A percentile compares a stretch with the other conserved stretches of the same genome.
Evolutionary conservation across 2,888 invertebrate genomes (phyloP).

Genomic region (Lithophane ornitopus): DNA sequence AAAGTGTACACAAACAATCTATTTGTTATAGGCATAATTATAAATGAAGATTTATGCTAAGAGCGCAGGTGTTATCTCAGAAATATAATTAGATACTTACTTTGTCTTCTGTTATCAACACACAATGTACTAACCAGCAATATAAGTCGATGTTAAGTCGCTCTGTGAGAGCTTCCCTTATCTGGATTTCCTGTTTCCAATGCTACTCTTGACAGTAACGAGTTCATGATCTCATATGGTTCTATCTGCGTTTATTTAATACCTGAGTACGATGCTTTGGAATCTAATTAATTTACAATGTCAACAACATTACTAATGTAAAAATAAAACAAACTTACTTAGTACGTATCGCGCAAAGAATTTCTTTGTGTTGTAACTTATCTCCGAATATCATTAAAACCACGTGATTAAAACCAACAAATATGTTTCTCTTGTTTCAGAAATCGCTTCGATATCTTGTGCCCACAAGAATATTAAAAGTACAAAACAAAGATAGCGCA

Average conservation of each 20-base stretch:
- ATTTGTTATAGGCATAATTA: conserved; percentile 49
- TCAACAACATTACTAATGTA: conserved; percentile 54
- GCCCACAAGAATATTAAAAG: conserved; percentile 87
- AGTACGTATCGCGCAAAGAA: conserved; percentile 31
- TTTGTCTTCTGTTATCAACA: conserved; percentile 71
- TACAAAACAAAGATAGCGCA: conserved; percentile 81
- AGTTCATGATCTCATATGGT: conserved; percentile 56
- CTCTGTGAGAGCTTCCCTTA: conserved; percentile 73
- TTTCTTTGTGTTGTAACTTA: conserved; percentile 69
- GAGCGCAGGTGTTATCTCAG: conserved; percentile 79
- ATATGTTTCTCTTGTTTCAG: conserved; percentile 86
- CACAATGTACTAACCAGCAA: conserved; percentile 58
- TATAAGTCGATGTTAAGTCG: conserved; percentile 50
- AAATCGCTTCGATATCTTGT: conserved; percentile 87
- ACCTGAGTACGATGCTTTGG: conserved; percentile 34
- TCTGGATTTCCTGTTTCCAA: conserved; percentile 74
- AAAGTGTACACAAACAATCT: conserved; percentile 43
- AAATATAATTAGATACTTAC: conserved; percentile 76
- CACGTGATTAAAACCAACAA: conserved; percentile 64
- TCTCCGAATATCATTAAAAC: conserved; percentile 71
- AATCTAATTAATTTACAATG: conserved; percentile 54
- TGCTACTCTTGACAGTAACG: conserved; percentile 54
- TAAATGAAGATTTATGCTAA: conserved; percentile 79
- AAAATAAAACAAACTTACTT: conserved; percentile 42
- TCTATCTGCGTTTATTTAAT: conserved; percentile 40